Percentiles rank a stretch among this genome's conserved stretches.
phyloP scores from a whole-genome alignment of 2,113 vertebrate species.

The Malurus cyaneus region DNA sequence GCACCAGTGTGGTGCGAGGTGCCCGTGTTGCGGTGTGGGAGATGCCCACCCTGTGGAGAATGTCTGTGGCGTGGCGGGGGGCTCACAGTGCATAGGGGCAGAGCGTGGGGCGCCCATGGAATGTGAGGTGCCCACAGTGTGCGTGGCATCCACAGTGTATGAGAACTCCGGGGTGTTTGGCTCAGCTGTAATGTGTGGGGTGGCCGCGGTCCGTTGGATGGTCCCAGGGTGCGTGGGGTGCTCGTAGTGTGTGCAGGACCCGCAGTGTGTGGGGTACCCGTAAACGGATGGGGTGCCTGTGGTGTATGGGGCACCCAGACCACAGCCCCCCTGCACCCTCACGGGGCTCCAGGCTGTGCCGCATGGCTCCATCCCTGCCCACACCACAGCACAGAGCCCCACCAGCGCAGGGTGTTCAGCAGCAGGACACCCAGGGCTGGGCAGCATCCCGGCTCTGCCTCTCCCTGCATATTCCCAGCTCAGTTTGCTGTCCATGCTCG shows the following conservation, averaged over 20 bases:
- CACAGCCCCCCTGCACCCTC: neutral
- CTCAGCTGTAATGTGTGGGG: neutral
- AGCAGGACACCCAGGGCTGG: neutral
- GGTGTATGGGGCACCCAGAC: neutral
- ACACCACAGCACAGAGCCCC: neutral
- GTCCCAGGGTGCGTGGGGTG: neutral
- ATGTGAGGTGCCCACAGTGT: neutral
- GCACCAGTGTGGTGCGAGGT: accelerated
- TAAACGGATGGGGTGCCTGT: accelerated
- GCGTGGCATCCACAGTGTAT: neutral
- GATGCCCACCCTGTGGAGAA: neutral
- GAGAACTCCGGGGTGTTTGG: neutral
- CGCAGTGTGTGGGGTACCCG: accelerated
- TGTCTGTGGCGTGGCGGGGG: neutral
- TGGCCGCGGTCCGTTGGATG: accelerated
- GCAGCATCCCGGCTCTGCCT: accelerated
- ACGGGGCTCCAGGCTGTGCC: accelerated
- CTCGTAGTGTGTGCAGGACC: accelerated
- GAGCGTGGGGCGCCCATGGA: accelerated
- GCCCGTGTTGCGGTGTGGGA: neutral
- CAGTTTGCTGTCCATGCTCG: neutral
- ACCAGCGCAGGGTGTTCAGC: neutral
- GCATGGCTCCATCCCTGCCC: neutral
- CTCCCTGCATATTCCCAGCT: neutral
- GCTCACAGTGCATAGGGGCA: neutral